These are phyloP conservation scores for Heterohyrax brucei DNA, from an alignment of 2,797 vertebrate genomes.

Conservation along the genomic window DNA sequence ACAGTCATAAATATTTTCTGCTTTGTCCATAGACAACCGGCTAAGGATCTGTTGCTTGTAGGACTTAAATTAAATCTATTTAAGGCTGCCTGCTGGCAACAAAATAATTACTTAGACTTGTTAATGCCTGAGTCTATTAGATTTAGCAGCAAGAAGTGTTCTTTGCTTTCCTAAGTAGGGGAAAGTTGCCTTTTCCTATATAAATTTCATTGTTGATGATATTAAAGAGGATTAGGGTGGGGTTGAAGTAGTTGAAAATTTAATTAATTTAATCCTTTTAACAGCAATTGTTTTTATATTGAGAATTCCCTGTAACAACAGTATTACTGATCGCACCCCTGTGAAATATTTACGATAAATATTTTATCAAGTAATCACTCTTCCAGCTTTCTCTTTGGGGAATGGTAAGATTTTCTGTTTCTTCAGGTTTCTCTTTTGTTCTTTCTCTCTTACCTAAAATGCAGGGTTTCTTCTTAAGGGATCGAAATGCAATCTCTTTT, in stretches of 20 bases:
- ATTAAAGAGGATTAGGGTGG: slow-evolving; percentile 87
- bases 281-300: slow-evolving; percentile 88
- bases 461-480: slow-evolving; percentile 39
- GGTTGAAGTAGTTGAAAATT: slow-evolving; percentile 85
- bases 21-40: slow-evolving; percentile 78
- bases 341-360: slow-evolving; percentile 83
- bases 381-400: slow-evolving; percentile 23
- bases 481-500: neutral
- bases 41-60: slow-evolving; percentile 82
- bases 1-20: slow-evolving; percentile 80
- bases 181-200: slow-evolving; percentile 83
- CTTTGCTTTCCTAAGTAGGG: slow-evolving; percentile 78
- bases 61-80: slow-evolving; percentile 84
- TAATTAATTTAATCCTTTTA: slow-evolving; percentile 88
- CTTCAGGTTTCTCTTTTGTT: slow-evolving; percentile 42
- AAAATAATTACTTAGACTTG: slow-evolving; percentile 86
- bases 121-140: slow-evolving; percentile 78
- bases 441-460: slow-evolving; percentile 58
- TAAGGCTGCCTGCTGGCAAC: slow-evolving; percentile 85
- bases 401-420: slow-evolving; percentile 34
- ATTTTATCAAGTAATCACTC: slow-evolving; percentile 73
- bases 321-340: slow-evolving; percentile 51
- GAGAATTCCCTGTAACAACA: slow-evolving; percentile 82
- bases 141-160: slow-evolving; percentile 71
- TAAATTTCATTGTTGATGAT: slow-evolving; percentile 82